These are phyloP conservation scores for Diloba caeruleocephala DNA, from an alignment of 2,888 invertebrate species.

Conservation along the genomic window DNA sequence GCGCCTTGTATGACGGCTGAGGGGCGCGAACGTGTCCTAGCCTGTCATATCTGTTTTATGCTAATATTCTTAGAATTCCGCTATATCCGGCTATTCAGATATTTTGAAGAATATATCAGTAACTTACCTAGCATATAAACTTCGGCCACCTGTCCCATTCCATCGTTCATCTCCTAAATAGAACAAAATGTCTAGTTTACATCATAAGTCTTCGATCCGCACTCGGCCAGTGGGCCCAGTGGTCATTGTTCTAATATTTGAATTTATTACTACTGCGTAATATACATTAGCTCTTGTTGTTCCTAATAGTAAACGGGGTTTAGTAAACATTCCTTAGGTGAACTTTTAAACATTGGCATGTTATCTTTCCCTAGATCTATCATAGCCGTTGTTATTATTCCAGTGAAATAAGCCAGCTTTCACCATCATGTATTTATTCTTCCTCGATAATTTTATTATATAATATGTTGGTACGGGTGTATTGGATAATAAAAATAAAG, in stretches of 20 bases:
- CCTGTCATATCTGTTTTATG: constrained; percentile 59
- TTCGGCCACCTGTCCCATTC: constrained; percentile 14
- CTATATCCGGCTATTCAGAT: constrained; percentile 18
- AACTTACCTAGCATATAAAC: not conserved
- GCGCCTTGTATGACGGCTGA: constrained; percentile 60
- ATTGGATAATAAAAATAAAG: constrained; percentile 52
- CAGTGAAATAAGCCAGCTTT: constrained; percentile 40
- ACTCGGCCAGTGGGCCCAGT: constrained; percentile 18
- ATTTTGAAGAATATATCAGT: constrained; percentile 7
- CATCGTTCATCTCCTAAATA: constrained; percentile 17
- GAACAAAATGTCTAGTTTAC: constrained; percentile 26
- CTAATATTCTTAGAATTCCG: constrained; percentile 53
- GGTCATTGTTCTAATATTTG: constrained; percentile 38
- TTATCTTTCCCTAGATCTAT: constrained; percentile 37
- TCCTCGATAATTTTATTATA: constrained; percentile 39
- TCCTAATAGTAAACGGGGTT: constrained; percentile 35
- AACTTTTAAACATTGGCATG: constrained; percentile 31
- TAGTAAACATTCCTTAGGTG: constrained; percentile 37
- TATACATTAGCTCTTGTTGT: constrained; percentile 26
- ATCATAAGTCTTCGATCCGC: constrained; percentile 31
- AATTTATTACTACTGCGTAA: constrained; percentile 25
- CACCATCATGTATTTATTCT: constrained; percentile 29
- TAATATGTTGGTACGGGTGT: constrained; percentile 29
- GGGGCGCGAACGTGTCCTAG: constrained; percentile 45
- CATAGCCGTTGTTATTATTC: constrained; percentile 23